phyloP scores from a whole-genome alignment of 1,140 invertebrate genomes.

The Nephila pilipes region DNA sequence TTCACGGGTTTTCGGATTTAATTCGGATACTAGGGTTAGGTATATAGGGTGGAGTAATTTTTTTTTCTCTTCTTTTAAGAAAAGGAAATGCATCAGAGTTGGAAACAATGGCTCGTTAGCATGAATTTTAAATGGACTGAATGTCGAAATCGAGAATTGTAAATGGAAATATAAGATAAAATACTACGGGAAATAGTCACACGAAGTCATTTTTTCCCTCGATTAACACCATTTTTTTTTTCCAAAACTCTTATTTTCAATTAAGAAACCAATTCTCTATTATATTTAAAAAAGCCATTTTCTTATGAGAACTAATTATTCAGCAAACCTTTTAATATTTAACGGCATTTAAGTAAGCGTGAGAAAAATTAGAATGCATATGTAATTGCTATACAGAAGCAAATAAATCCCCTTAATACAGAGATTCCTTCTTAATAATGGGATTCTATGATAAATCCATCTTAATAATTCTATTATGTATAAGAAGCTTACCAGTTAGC shows the following conservation, averaged over 20 bases:
- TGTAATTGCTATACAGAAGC: no score
- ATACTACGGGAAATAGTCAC: neutral
- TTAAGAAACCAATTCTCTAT: slow-evolving; percentile 7
- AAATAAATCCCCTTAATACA: no score
- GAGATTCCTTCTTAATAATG: no score
- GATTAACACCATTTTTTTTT: slow-evolving; percentile 20
- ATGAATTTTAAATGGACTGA: slow-evolving; percentile 29
- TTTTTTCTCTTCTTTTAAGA: neutral
- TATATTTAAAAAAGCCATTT: neutral
- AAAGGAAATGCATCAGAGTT: neutral
- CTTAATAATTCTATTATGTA: no score
- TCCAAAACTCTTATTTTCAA: neutral
- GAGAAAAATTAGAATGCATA: neutral
- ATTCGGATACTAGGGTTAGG: slow-evolving; percentile 19
- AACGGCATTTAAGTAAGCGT: neutral
- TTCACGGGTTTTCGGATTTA: slow-evolving; percentile 34
- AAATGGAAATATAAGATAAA: neutral
- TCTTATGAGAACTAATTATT: neutral
- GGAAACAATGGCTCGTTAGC: slow-evolving; percentile 60
- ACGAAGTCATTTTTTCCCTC: neutral
- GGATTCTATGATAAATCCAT: no score
- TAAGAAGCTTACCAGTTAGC: no score
- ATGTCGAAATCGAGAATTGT: slow-evolving; percentile 16
- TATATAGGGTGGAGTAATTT: slow-evolving; percentile 11
- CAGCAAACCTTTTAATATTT: neutral